Conservation (phyloP, 2,113 vertebrate genomes). For the Malurus alboscapulatus region DNA sequence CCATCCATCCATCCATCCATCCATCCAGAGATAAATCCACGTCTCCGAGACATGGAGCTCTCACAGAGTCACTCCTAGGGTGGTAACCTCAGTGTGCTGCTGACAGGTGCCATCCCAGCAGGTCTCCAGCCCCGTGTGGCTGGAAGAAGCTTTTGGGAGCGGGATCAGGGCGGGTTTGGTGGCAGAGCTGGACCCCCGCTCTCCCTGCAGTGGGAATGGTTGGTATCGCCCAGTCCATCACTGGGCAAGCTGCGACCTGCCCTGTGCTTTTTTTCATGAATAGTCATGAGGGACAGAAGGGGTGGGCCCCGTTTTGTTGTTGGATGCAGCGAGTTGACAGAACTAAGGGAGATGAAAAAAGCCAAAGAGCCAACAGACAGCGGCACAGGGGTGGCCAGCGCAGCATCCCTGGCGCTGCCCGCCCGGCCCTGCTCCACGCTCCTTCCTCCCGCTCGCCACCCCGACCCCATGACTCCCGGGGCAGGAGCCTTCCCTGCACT, state of each 20-base stretch:
- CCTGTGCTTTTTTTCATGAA: conserved; percentile 79
- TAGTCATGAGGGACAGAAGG: conserved; percentile 85
- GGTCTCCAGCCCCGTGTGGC: rapidly evolving
- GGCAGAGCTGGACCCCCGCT: conserved; percentile 1
- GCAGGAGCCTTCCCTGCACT: conserved; percentile 40
- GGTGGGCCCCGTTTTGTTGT: conserved; percentile 87
- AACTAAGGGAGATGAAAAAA: conserved; percentile 75
- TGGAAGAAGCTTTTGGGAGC: background rate
- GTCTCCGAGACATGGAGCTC: background rate
- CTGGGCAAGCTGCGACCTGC: conserved; percentile 90
- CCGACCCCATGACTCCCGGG: conserved; percentile 75
- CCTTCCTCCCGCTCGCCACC: background rate
- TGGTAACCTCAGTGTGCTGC: background rate
- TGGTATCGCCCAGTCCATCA: conserved; percentile 81
- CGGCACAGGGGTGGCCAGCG: conserved; percentile 20
- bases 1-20: background rate
- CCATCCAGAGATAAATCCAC: rapidly evolving
- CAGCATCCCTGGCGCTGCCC: conserved; percentile 41
- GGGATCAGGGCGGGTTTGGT: background rate
- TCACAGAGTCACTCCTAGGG: rapidly evolving
- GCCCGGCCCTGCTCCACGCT: background rate
- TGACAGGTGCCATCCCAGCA: background rate
- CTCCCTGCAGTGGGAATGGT: conserved; percentile 53
- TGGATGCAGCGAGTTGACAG: conserved; percentile 87
- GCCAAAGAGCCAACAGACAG: conserved; percentile 62